Evolutionary conservation across 2,888 invertebrate genomes (phyloP).

Genomic region (Drosophila basisetae): DNA sequence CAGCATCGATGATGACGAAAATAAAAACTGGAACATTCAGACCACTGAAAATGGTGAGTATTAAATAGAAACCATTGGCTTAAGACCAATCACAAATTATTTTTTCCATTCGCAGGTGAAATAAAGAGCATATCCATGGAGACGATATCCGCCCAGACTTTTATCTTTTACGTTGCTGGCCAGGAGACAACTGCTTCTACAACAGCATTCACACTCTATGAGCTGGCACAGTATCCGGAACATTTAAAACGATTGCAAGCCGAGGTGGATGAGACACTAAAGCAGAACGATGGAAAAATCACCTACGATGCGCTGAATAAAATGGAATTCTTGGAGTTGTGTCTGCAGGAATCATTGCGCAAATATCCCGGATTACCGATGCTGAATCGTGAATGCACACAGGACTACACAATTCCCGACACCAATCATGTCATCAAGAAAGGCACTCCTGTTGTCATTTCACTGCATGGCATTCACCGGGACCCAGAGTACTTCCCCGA

Average conservation of each 20-base stretch:
- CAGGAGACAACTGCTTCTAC: constrained; percentile 85
- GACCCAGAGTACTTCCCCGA: constrained; percentile 84
- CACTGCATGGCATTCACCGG: constrained; percentile 83
- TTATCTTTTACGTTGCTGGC: constrained; percentile 85
- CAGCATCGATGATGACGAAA: constrained; percentile 73
- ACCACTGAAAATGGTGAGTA: constrained; percentile 59
- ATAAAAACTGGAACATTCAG: constrained; percentile 64
- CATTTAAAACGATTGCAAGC: constrained; percentile 77
- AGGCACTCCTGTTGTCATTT: constrained; percentile 83
- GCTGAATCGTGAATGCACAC: constrained; percentile 84
- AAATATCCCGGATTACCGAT: constrained; percentile 85
- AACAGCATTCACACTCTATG: constrained; percentile 83
- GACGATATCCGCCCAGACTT: constrained; percentile 82
- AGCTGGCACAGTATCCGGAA: constrained; percentile 84
- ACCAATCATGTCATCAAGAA: constrained; percentile 80
- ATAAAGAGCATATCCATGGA: constrained; percentile 77
- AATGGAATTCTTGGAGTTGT: constrained; percentile 85
- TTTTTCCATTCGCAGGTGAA: constrained; percentile 35
- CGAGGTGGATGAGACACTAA: constrained; percentile 83
- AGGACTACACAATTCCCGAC: constrained; percentile 81
- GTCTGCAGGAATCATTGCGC: constrained; percentile 83
- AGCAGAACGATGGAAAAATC: constrained; percentile 67
- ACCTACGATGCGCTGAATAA: constrained; percentile 84
- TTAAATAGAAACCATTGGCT: not conserved
- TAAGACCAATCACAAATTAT: not conserved